Percentiles rank a stretch among this genome's conserved stretches.
Evolutionary conservation across 2,888 invertebrate genomes (phyloP).

Genomic region (Andrena dorsata): DNA sequence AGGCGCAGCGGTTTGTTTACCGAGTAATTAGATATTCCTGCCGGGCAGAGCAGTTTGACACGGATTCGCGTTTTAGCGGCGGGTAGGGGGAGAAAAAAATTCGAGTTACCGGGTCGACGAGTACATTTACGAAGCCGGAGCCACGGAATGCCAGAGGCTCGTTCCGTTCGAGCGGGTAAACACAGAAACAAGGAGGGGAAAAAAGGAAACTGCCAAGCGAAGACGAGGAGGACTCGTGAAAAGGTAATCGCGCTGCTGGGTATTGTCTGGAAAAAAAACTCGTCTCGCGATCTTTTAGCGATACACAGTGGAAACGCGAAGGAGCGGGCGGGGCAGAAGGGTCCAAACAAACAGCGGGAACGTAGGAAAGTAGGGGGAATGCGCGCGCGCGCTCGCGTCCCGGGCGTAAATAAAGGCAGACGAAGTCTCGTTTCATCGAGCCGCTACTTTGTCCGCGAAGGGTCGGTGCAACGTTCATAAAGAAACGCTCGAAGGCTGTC

Average conservation of each 20-base stretch:
- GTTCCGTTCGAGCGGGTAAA: slow-evolving; percentile 43
- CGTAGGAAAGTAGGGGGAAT: not conserved
- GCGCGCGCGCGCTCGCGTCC: slow-evolving; percentile 17
- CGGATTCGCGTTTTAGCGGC: slow-evolving; percentile 39
- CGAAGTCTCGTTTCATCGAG: slow-evolving; percentile 58
- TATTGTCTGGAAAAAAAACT: slow-evolving; percentile 32
- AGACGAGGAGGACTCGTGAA: slow-evolving; percentile 1
- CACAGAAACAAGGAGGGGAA: slow-evolving; percentile 18
- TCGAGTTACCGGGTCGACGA: slow-evolving; percentile 2
- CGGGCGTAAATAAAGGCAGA: slow-evolving; percentile 62
- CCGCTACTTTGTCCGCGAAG: slow-evolving; percentile 59
- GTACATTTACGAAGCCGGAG: slow-evolving; percentile 33
- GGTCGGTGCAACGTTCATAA: slow-evolving; percentile 60
- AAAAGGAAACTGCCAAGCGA: not conserved
- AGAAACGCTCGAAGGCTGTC: slow-evolving; percentile 65
- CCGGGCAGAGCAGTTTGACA: slow-evolving; percentile 41
- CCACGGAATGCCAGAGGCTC: slow-evolving; percentile 12
- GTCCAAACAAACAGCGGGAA: not conserved
- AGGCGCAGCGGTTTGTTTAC: slow-evolving; percentile 40
- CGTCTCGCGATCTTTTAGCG: slow-evolving; percentile 36
- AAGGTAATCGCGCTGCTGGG: slow-evolving; percentile 5
- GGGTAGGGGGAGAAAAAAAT: not conserved
- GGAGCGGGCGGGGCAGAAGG: not conserved
- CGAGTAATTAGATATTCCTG: slow-evolving; percentile 49
- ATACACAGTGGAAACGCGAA: not conserved